These are phyloP conservation scores for Eudemis profundana DNA, from an alignment of 2,888 invertebrate genomes.

Conservation along the genomic window DNA sequence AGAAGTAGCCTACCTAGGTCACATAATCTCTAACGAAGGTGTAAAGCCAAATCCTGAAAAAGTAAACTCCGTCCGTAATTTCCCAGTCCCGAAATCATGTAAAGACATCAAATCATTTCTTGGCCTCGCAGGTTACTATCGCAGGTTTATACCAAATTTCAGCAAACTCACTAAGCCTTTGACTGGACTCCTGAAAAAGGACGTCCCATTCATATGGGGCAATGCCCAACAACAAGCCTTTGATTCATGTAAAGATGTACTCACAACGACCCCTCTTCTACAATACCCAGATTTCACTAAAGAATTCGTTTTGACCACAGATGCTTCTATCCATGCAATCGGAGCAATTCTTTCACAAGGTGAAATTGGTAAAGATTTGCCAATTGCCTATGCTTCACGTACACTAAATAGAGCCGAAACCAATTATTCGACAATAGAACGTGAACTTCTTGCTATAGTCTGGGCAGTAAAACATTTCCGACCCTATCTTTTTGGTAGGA, in stretches of 20 bases:
- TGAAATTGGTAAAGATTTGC: slow-evolving; percentile 43
- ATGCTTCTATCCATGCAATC: slow-evolving; percentile 47
- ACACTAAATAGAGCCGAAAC: slow-evolving; percentile 41
- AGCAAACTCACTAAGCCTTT: slow-evolving; percentile 52
- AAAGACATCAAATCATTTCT: slow-evolving; percentile 49
- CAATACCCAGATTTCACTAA: slow-evolving; percentile 46
- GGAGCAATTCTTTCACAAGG: slow-evolving; percentile 46
- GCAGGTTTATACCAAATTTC: slow-evolving; percentile 51
- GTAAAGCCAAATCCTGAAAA: slow-evolving; percentile 56
- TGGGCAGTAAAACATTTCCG: slow-evolving; percentile 37
- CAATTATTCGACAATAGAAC: slow-evolving; percentile 18
- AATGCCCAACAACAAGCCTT: slow-evolving; percentile 46
- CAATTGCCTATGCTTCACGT: slow-evolving; percentile 42
- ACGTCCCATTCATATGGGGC: slow-evolving; percentile 32
- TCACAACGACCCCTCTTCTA: slow-evolving; percentile 39
- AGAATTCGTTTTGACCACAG: slow-evolving; percentile 49
- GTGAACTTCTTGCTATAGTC: slow-evolving; percentile 39
- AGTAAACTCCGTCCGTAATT: slow-evolving; percentile 47
- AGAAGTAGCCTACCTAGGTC: slow-evolving; percentile 56
- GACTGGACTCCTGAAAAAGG: slow-evolving; percentile 48
- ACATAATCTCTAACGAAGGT: slow-evolving; percentile 54
- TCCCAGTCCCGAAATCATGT: slow-evolving; percentile 49
- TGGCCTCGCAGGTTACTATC: slow-evolving; percentile 52
- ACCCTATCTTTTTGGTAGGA: slow-evolving; percentile 11
- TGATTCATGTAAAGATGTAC: slow-evolving; percentile 46